A percentile compares a stretch with the other conserved stretches of the same genome.
Evolutionary conservation across 2,797 vertebrate genomes (phyloP).

Genomic region (Danio albolineatus): DNA sequence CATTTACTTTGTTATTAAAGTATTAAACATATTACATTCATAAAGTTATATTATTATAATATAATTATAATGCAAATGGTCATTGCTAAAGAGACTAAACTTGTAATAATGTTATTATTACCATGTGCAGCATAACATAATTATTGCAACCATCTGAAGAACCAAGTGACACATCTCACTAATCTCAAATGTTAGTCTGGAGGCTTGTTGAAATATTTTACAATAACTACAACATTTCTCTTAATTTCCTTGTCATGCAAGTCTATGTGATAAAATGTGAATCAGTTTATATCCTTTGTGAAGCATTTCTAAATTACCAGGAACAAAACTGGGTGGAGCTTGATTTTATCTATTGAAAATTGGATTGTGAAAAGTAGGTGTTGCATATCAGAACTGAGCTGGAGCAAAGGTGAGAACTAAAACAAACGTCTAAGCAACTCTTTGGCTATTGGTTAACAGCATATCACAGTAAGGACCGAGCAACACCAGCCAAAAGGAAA

Average conservation of each 20-base stretch:
- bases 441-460: neutral
- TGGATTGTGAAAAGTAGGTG: conserved; percentile 4
- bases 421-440: neutral
- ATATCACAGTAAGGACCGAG: neutral
- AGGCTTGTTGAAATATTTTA: neutral
- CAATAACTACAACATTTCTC: neutral
- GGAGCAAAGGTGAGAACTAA: conserved; percentile 27
- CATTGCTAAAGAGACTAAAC: too few species aligned
- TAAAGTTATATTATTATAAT: too few species aligned
- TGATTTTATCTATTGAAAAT: neutral
- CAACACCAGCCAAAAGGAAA: neutral
- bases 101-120: too few species aligned
- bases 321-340: neutral
- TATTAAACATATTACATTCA: too few species aligned
- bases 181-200: too few species aligned
- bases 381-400: conserved; percentile 6
- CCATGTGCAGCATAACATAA: too few species aligned
- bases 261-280: neutral
- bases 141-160: too few species aligned
- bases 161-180: too few species aligned
- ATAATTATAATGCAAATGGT: too few species aligned
- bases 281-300: conserved; percentile 1
- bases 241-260: neutral
- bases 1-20: too few species aligned
- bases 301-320: neutral